A percentile compares a stretch with the other conserved stretches of the same genome.
Evolutionary conservation across 2,113 vertebrate species (phyloP).

Genomic region (Tapirus terrestris): DNA sequence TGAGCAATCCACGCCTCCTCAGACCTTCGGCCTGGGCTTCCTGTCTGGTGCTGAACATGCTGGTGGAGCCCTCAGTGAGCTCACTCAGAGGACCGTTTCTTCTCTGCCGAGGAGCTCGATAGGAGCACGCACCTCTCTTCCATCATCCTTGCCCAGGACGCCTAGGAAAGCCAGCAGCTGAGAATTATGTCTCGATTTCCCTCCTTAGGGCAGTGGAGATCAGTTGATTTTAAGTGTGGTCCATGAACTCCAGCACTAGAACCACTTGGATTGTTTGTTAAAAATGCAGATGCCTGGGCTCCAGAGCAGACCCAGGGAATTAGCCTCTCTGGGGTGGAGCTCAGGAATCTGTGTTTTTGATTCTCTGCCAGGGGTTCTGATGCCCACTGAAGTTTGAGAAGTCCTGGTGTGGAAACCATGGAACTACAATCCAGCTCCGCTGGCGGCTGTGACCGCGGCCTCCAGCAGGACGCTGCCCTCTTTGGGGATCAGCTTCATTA

Average conservation of each 20-base stretch:
- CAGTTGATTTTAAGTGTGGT: not conserved
- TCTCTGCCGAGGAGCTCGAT: not conserved
- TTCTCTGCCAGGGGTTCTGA: not conserved
- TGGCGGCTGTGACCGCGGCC: not conserved
- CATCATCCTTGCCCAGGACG: not conserved
- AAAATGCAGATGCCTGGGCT: not conserved
- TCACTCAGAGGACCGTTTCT: not conserved
- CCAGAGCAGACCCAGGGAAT: not conserved
- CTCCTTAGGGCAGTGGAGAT: not conserved
- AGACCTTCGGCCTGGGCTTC: slow-evolving; percentile 52
- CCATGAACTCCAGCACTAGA: not conserved
- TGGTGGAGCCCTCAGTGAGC: not conserved
- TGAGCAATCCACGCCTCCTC: not conserved
- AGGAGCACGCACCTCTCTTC: not conserved
- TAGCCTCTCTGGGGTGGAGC: not conserved
- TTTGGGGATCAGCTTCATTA: not conserved
- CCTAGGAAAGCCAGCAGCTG: not conserved
- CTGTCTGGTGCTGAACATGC: not conserved
- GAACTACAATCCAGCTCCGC: not conserved
- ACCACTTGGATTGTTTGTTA: not conserved
- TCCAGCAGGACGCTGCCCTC: not conserved
- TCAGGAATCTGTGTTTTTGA: not conserved
- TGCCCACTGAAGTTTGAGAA: not conserved
- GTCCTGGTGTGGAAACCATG: not conserved
- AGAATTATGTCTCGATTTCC: not conserved